phyloP scores from a whole-genome alignment of 2,888 invertebrate genomes.

The Frankliniella intonsa region DNA sequence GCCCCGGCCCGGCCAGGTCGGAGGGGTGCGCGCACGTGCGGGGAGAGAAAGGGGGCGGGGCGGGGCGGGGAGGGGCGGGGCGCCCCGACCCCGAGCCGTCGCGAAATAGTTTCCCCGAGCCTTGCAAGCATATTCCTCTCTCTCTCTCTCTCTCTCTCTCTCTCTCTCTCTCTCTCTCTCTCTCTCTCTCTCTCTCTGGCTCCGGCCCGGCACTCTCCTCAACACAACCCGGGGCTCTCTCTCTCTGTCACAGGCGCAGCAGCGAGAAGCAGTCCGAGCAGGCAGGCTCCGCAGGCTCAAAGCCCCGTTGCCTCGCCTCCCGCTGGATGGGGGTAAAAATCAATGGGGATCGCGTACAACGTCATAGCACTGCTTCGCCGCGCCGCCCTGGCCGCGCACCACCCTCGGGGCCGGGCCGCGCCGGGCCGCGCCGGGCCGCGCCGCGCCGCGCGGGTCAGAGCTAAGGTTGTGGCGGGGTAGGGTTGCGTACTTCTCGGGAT shows the following conservation, averaged over 20 bases:
- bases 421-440: too few relatives aligned
- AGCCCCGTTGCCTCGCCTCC: background rate
- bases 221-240: too few relatives aligned
- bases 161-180: background rate
- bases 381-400: too few relatives aligned
- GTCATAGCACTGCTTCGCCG: slow-evolving; percentile 5
- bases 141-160: slow-evolving; percentile 1
- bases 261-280: too few relatives aligned
- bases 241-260: background rate
- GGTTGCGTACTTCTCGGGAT: too few relatives aligned
- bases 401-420: too few relatives aligned
- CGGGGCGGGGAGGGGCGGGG: background rate
- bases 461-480: too few relatives aligned
- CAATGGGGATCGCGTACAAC: slow-evolving; percentile 23
- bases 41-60: background rate
- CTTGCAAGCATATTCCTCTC: background rate
- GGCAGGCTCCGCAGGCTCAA: background rate
- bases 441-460: too few relatives aligned
- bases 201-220: background rate
- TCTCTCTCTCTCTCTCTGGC: background rate
- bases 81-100: background rate
- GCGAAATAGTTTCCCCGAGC: background rate
- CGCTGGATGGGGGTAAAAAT: slow-evolving; percentile 23
- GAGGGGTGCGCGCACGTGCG: background rate
- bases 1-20: too few relatives aligned